A percentile compares a stretch with the other conserved stretches of the same genome.
phyloP scores from a whole-genome alignment of 2,797 vertebrate genomes.

The Poeciliopsis presidionis region DNA sequence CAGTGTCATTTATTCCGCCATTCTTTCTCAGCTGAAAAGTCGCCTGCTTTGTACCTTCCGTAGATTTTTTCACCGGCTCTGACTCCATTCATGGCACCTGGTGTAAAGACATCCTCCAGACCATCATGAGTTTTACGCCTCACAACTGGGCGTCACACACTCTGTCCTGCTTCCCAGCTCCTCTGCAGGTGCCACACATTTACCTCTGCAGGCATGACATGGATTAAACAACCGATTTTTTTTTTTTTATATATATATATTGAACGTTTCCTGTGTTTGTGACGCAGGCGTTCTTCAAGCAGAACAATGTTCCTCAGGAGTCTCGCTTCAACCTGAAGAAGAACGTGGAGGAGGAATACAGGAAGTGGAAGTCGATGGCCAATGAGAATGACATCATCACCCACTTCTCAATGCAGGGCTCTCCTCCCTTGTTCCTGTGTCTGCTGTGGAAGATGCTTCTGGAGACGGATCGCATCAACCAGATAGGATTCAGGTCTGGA shows the following conservation, averaged over 20 bases:
- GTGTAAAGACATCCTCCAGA: constrained; percentile 99
- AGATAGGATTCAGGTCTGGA: constrained; percentile 86
- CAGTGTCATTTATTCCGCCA: not conserved
- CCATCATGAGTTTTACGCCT: constrained; percentile 98
- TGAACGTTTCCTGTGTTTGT: not conserved
- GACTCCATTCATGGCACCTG: constrained; percentile 99
- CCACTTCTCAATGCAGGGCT: constrained; percentile 94
- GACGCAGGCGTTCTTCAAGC: constrained; percentile 94
- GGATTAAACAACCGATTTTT: not conserved
- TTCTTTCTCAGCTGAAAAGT: not conserved
- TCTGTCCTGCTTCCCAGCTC: constrained; percentile 96
- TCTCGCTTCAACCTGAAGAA: constrained; percentile 99
- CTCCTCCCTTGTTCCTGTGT: constrained; percentile 94
- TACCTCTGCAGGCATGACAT: not conserved
- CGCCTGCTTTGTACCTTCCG: constrained; percentile 4
- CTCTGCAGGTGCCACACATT: constrained; percentile 84
- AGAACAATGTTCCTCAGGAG: constrained; percentile 98
- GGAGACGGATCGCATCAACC: constrained; percentile 98
- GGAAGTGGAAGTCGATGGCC: constrained; percentile 99
- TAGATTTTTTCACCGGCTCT: constrained; percentile 98
- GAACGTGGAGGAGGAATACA: constrained; percentile 98
- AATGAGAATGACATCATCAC: constrained; percentile 97
- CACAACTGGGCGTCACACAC: constrained; percentile 99
- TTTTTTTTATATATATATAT: no score
- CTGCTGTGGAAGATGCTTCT: constrained; percentile 99